Evolutionary conservation across 2,113 vertebrate genomes (phyloP), one percentile per base, ranked within the genome.

Genomic region (Oreocharis arfaki): DNA sequence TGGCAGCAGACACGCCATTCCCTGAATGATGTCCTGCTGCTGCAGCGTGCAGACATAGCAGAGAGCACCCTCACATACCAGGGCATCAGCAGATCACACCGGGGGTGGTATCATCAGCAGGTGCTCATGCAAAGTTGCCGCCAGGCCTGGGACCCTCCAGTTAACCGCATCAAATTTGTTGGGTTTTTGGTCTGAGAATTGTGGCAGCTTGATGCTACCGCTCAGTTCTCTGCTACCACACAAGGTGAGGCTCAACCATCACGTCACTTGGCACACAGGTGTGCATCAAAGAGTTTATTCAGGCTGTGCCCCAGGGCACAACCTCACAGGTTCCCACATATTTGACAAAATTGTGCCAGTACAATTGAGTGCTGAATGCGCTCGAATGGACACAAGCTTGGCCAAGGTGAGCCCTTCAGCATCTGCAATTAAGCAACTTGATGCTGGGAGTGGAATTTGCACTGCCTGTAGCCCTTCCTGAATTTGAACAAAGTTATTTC

Each of bases 31-130:
- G 19, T 7, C 63, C 14, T 65, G 22, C 49, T 74, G 41, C 46
- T 64, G 32, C 64, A 75, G 56, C 0, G 0, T 42, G 33, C 18
- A 63, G 39, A 9, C 30, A 7, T 0, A 21, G 32, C 64, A 67
- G 64, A 56, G 75, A 71, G 35, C 22, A 39, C 13, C 0, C 0
- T 3, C 8, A 2, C 44, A 9, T 8, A 26, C 6, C 33, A 71
- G 44, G 16, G 41, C 33, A 68, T 24, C 71, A 73, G 41, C 44
- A 94, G 52, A 39, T 67, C 52, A 16, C 70, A 63, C 7, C 33
- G 30, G 33, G 13, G 47, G 2, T n/a, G 44, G 3, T 19, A 24
- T 11, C 26, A 52, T 30, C 11, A 1, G 13, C 57, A 83, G 26
- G 33, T 53, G 24, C 7, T 60, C 10, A 0, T 46, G 15, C 7